These are phyloP conservation scores for Centrocercus urophasianus DNA, from an alignment of 2,113 vertebrate species.

Conservation along the genomic window DNA sequence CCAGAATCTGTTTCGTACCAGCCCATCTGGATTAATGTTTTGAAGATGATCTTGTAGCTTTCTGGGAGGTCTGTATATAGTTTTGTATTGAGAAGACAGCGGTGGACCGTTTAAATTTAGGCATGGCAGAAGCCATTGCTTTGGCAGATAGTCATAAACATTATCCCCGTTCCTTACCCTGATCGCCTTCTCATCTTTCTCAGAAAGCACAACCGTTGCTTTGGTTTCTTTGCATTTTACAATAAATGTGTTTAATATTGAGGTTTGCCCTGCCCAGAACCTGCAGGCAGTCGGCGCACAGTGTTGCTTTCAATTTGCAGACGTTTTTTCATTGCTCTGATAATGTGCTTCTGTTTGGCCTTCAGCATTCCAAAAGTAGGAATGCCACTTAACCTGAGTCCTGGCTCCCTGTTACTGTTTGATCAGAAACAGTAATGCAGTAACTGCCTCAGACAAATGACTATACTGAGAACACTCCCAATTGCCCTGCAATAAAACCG, in stretches of 20 bases:
- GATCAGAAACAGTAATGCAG: conserved; percentile 38
- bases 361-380: conserved; percentile 44
- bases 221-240: neutral
- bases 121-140: neutral
- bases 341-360: conserved; percentile 21
- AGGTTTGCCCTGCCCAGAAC: neutral
- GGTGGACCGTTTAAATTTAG: neutral
- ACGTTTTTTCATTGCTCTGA: neutral
- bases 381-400: conserved; percentile 5
- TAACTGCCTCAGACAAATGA: conserved; percentile 39
- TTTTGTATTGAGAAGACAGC: neutral
- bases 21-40: neutral
- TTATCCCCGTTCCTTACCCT: neutral
- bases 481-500: conserved; percentile 49
- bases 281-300: fast-evolving
- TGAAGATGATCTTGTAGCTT: neutral
- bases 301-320: neutral
- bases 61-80: neutral
- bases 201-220: neutral
- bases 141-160: neutral
- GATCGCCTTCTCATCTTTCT: neutral
- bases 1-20: neutral
- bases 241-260: neutral
- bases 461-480: conserved; percentile 43
- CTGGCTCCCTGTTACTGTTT: conserved; percentile 27